Base-by-base conservation (phyloP, 1,140 invertebrate species). In the Lineus longissimus region DNA sequence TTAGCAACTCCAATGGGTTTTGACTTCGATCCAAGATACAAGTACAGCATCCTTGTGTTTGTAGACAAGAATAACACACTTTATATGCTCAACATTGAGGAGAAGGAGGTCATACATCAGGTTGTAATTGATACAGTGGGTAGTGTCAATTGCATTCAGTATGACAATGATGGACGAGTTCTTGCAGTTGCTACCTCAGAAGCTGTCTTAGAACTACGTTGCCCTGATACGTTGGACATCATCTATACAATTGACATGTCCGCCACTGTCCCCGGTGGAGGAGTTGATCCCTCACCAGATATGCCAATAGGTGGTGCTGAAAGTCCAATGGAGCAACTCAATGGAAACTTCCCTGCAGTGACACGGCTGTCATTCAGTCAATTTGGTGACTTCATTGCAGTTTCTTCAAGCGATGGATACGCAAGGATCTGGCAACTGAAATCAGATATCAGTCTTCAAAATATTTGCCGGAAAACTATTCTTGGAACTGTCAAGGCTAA, bases 21-120 rank as follows among this genome's bases (percentile, higher is more conserved):
- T 72, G 73, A 73, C 62, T 73, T 65, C 55, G 59, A 73, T 40
- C 73, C 73, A 7, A 30, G 62, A 22, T 69, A 51, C 41, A 29
- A 57, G 17, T 63, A 64, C 62, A 47, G 66, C 4, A 23, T 64
- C 31, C n/a, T 73, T 17, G 67, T 70, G 11, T 59, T 73, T 0
- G 73, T 63, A 25, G 51, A 63, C 27, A 63, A 36, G 7, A 59
- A 69, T 11, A 55, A 66, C 2, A n/a, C 51, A 11, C 17, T 75
- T 17, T 61, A 68, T 45, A 59, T 69, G 17, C 17, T 73, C 17
- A 67, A 68, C 43, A 40, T 70, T 27, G 56, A 59, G 22, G 56
- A 15, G n/a, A 36, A 60, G 22, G 61, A 68, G 33, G 55, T 31
- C 19, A 61, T 30, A 36, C 59, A 23, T 33, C 43, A 19, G 33